phyloP scores from a whole-genome alignment of 2,797 vertebrate genomes.

The Parotocinclus haroldoi region DNA sequence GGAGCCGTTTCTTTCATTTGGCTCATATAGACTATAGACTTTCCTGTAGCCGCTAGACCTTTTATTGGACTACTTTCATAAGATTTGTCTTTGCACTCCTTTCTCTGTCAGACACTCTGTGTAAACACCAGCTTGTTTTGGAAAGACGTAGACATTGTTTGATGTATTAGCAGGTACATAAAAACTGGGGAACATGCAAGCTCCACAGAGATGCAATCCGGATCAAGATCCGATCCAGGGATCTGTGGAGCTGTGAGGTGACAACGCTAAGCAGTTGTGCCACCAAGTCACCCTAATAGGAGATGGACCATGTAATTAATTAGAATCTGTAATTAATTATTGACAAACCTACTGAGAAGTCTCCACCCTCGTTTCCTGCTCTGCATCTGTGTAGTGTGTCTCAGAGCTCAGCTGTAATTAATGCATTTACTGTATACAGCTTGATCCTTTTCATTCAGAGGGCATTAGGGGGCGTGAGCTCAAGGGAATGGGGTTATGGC shows the following conservation, averaged over 20 bases:
- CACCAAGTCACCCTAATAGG: too few relatives aligned
- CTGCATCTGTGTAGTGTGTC: constrained; percentile 19
- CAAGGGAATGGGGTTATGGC: constrained; percentile 40
- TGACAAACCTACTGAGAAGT: background rate
- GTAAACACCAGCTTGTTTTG: constrained; percentile 68
- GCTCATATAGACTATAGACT: constrained; percentile 15
- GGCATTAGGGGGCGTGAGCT: constrained; percentile 55
- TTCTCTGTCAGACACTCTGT: constrained; percentile 43
- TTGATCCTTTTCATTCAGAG: constrained; percentile 48
- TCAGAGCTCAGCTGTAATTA: constrained; percentile 61
- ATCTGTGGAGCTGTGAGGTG: too few relatives aligned
- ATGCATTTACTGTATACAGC: constrained; percentile 63
- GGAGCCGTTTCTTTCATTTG: constrained; percentile 63
- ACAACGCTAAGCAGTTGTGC: too few relatives aligned
- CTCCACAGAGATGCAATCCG: too few relatives aligned
- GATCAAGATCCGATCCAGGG: too few relatives aligned
- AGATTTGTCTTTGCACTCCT: constrained; percentile 3
- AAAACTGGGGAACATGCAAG: too few relatives aligned
- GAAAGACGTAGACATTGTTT: constrained; percentile 37
- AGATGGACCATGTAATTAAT: too few relatives aligned
- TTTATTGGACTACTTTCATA: constrained; percentile 1
- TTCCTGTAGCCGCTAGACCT: background rate
- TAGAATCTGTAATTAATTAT: too few relatives aligned
- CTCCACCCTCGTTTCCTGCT: constrained; percentile 38
- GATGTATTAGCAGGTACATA: too few relatives aligned